phyloP scores from a whole-genome alignment of 2,113 vertebrate species.

The Ammodramus savannarum region DNA sequence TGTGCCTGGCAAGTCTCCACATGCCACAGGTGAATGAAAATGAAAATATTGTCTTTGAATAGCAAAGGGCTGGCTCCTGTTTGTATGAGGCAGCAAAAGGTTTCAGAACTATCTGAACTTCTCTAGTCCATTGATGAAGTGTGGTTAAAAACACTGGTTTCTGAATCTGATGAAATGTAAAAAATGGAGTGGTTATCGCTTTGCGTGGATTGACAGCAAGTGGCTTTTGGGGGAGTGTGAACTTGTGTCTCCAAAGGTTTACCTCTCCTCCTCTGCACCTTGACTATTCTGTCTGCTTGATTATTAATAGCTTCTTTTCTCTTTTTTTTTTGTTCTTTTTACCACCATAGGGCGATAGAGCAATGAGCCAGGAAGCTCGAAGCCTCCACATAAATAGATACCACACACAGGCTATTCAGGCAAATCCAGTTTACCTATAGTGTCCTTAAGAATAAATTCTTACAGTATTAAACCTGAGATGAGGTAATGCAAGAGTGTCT shows the following conservation, averaged over 20 bases:
- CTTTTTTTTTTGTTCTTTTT: not conserved
- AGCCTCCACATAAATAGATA: not conserved
- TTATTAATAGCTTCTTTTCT: not conserved
- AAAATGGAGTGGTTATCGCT: fast-evolving
- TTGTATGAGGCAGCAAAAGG: not conserved
- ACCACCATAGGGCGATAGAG: not conserved
- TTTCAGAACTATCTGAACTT: not conserved
- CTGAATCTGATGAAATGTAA: not conserved
- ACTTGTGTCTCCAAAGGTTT: not conserved
- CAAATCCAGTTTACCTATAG: not conserved
- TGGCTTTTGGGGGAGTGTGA: not conserved
- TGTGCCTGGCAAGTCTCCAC: fast-evolving
- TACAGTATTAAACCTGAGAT: not conserved
- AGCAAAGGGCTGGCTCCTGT: not conserved
- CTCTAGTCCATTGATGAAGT: not conserved
- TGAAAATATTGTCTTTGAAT: not conserved
- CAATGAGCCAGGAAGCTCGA: not conserved
- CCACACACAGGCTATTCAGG: not conserved
- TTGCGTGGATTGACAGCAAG: not conserved
- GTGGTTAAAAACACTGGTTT: not conserved
- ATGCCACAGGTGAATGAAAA: not conserved
- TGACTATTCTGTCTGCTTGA: not conserved
- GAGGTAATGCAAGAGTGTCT: not conserved
- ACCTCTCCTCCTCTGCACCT: not conserved
- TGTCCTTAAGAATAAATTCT: not conserved